Percentiles rank a stretch among this genome's conserved stretches.
These are phyloP conservation scores for Mallateleia sp. DNA, from an alignment of 2,888 invertebrate species.

Conservation along the genomic window DNA sequence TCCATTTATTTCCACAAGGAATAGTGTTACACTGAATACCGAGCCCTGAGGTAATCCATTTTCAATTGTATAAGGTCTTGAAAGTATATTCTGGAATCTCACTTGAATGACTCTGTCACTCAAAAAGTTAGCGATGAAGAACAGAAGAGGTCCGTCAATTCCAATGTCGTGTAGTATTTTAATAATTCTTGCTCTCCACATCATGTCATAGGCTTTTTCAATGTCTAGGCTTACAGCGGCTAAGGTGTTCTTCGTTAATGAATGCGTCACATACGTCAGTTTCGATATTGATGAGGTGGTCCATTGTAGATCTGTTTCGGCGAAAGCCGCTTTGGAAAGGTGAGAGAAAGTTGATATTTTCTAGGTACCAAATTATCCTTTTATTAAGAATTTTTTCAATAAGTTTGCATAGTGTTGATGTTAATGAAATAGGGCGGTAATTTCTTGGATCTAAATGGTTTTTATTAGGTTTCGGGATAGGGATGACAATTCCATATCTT, in stretches of 20 bases:
- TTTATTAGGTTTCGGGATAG: slow-evolving; percentile 52
- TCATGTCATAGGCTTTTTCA: slow-evolving; percentile 78
- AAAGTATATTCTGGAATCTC: background rate
- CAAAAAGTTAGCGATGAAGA: background rate
- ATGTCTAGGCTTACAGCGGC: slow-evolving; percentile 20
- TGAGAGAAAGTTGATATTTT: slow-evolving; percentile 5
- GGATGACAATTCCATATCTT: slow-evolving; percentile 40
- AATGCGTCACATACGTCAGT: slow-evolving; percentile 64
- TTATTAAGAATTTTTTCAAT: background rate
- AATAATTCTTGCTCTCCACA: slow-evolving; percentile 67
- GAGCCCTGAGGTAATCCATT: slow-evolving; percentile 11
- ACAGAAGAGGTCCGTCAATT: slow-evolving; percentile 21
- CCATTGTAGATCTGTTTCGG: slow-evolving; percentile 18
- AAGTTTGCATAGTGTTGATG: slow-evolving; percentile 40
- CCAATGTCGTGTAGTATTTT: slow-evolving; percentile 43
- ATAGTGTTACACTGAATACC: background rate
- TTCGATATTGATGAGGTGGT: slow-evolving; percentile 71
- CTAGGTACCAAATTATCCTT: slow-evolving; percentile 3
- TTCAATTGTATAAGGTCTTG: background rate
- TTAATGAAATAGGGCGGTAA: slow-evolving; percentile 67
- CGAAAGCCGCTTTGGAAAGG: slow-evolving; percentile 40
- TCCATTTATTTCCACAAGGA: background rate
- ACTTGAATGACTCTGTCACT: background rate
- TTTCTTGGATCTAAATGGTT: slow-evolving; percentile 20
- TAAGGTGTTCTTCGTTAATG: slow-evolving; percentile 57